Evolutionary conservation across 2,888 invertebrate species (phyloP), one percentile per base, ranked within the genome.

Genomic region (Eupsilia transversa): DNA sequence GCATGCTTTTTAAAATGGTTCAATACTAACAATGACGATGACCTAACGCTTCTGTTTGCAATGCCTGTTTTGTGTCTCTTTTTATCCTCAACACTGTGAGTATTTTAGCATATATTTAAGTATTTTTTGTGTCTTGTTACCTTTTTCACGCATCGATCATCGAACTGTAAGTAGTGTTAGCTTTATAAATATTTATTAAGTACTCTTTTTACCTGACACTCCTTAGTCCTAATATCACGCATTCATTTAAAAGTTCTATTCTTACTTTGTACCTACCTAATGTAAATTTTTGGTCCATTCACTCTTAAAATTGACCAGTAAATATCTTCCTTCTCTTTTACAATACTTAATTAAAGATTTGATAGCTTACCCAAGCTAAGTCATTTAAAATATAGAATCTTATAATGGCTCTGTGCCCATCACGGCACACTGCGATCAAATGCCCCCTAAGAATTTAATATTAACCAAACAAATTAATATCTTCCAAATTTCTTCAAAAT

Each of bases 151-250:
- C 76, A 79, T 82, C 66, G 66, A 76, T 68, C 76, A 80, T 79
- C 76, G 75, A 84, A 83, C 52, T 74, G 87, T 86, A 87, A 86
- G 86, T 86, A 87, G 56, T 38, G 35, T 81, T 71, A 79, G 68
- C 76, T 79, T 78, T 64, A 70, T 64, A 27, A 72, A 59, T 82
- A 69, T 77, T 65, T 76, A 80, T 71, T 60, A 56, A n/a, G n/a
- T n/a, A 35, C 72, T 80, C 43, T 84, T 67, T 74, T 68, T 68
- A 73, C 43, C 78, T 23, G n/a, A 52, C 74, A 60, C 17, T 86
- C 87, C 86, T 83, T 56, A 76, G 67, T 87, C 86, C 83, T 77
- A 66, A 12, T 14, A 80, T 79, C 85, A 76, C 61, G 64, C 84
- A 85, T 66, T 77, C 81, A 78, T 79, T 67, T 30, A 0, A 35